A percentile compares a stretch with the other conserved stretches of the same genome.
Evolutionary conservation across 2,797 vertebrate genomes (phyloP).

Genomic region (Cyclopterus lumpus): DNA sequence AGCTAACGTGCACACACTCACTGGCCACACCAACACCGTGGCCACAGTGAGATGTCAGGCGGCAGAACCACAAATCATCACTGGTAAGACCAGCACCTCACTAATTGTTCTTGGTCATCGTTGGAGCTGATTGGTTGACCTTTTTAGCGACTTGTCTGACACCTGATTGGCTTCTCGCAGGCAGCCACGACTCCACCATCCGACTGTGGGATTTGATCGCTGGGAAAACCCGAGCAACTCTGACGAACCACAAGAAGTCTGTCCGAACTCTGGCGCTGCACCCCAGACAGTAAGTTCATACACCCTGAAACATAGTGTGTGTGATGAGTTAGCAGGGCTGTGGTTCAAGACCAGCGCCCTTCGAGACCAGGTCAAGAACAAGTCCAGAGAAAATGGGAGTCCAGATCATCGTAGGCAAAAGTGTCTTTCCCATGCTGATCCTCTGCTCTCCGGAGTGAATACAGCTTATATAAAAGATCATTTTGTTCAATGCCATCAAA

Average conservation of each 20-base stretch:
- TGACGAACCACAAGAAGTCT: conserved; percentile 99
- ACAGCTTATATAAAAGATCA: too few species aligned
- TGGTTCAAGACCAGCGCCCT: too few species aligned
- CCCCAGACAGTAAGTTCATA: conserved; percentile 91
- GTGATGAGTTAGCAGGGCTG: neutral
- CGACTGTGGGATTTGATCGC: conserved; percentile 97
- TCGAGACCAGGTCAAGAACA: neutral
- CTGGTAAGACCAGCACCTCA: conserved; percentile 82
- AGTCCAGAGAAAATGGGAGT: neutral
- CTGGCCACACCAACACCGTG: conserved; percentile 97
- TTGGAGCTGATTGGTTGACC: too few species aligned
- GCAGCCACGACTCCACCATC: conserved; percentile 98
- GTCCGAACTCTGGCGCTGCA: conserved; percentile 94
- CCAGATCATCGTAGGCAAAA: neutral
- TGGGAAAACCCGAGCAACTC: conserved; percentile 97
- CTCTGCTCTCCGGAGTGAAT: too few species aligned
- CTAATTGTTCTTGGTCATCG: neutral
- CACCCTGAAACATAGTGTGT: neutral
- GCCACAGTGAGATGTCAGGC: conserved; percentile 96
- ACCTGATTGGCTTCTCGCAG: conserved; percentile 71
- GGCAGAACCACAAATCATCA: conserved; percentile 96
- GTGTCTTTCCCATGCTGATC: neutral
- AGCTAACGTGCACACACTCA: conserved; percentile 95
- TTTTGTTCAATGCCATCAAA: too few species aligned
- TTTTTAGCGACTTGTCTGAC: neutral